These are phyloP conservation scores for Melanaphis sacchari DNA, from an alignment of 1,140 invertebrate genomes.

Conservation along the genomic window DNA sequence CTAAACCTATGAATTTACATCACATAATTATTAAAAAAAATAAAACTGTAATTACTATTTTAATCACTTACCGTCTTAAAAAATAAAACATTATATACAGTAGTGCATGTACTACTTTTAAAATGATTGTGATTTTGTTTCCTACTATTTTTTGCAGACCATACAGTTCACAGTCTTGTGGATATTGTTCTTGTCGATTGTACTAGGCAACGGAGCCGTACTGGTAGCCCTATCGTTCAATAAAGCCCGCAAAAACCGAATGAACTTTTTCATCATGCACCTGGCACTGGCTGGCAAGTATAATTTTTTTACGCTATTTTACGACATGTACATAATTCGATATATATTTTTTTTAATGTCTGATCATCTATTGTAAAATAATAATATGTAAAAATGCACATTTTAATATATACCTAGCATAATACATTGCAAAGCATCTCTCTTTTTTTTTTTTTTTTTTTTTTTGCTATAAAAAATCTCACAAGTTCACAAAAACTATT, in stretches of 20 bases:
- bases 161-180: slow-evolving; percentile 89
- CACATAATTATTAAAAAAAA: not conserved
- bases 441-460: not conserved
- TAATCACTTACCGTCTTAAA: not conserved
- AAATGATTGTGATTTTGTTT: not conserved
- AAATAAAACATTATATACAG: not conserved
- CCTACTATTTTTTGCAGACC: slow-evolving; percentile 72
- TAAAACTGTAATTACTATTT: not conserved
- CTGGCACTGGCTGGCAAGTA: slow-evolving; percentile 85
- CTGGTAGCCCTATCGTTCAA: slow-evolving; percentile 82
- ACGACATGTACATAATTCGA: not conserved
- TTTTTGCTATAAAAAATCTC: not conserved
- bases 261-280: slow-evolving; percentile 97
- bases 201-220: slow-evolving; percentile 87
- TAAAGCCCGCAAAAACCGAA: slow-evolving; percentile 87
- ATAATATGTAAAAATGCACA: not conserved
- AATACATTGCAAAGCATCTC: not conserved
- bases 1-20: not conserved
- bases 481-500: not conserved
- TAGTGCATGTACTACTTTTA: not conserved
- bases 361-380: not conserved
- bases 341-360: not conserved
- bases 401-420: not conserved
- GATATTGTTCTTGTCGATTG: slow-evolving; percentile 86
- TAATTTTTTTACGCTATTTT: not conserved